Evolutionary conservation across 2,113 vertebrate species (phyloP), one percentile per base, ranked within the genome.

Genomic region (Agapornis roseicollis): DNA sequence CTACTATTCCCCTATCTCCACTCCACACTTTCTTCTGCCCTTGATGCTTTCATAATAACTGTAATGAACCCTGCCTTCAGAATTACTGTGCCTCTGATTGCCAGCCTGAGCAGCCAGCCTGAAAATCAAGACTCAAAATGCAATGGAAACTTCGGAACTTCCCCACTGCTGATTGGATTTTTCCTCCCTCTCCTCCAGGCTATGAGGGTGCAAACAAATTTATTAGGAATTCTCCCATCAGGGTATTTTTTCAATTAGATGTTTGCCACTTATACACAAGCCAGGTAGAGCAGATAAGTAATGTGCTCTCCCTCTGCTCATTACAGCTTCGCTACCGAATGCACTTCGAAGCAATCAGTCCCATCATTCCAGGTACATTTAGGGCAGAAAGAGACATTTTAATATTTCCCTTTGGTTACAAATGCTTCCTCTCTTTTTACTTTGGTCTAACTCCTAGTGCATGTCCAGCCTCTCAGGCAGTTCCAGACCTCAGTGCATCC

Each of bases 181-280:
- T 70, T 11, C 2, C 22, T 20, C 33, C 49, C 37, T 91, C 39
- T 91, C 91, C 94, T 93, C 41, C 76, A 90, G 91, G 95, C 91
- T 93, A 91, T 73, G 71, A 91, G 37, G 42, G 89, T 88, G 52
- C 92, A 95, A 96, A 96, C 80, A 96, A 97, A 96, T 95, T 91
- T 93, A 95, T 95, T 95, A 93, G 68, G 85, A 93, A 94, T 90
- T 93, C 82, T 96, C 90, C 94, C 93, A 94, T 94, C 88, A 76
- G 82, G 83, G 56, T 95, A 68, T 92, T 96, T 93, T 96, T 97
- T 94, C 96, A 96, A 93, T 97, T 96, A 96, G 92, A 95, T 41
- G 6, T 88, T 89, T 95, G 88, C 88, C 90, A 85, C 81, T 89
- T 94, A 85, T 81, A 58, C 86, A 89, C 52, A 87, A 96, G 80